Evolutionary conservation across 2,888 invertebrate species (phyloP), one percentile per base, ranked within the genome.

Genomic region (Furcula furcula): DNA sequence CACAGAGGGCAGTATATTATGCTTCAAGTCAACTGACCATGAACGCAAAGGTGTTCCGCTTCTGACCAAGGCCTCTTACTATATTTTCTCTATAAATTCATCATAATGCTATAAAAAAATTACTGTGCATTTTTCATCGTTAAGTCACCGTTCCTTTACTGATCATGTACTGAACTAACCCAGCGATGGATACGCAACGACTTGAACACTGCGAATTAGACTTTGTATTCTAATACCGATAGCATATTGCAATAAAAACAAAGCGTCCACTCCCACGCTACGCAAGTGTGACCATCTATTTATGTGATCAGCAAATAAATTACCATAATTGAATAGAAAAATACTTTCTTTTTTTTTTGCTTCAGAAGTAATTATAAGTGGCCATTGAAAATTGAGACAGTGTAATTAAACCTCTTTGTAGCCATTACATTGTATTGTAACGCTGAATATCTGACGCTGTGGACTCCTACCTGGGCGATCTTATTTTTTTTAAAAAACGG

Each of bases 261-360:
- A 60, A 49, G 64, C 50, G 40, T 40, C 27, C 32, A 52, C 48
- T 71, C 71, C 62, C 76, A 76, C 75, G 74, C 60, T 46, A 69
- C 34, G 64, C 61, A 66, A 72, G 57, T 67, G 68, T 73, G 67
- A 71, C 74, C 55, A 71, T 73, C 70, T 51, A 43, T 41, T 34
- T 52, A 55, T 53, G 48, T 49, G 42, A 70, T 71, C 63, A 42
- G 28, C 9, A 29, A 38, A 43, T 46, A 31, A 36, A 40, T 25
- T 30, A 36, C n/a, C n/a, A n/a, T n/a, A n/a, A n/a, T n/a, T n/a
- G n/a, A n/a, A n/a, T n/a, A n/a, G n/a, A n/a, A n/a, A n/a, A n/a
- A n/a, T n/a, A n/a, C n/a, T n/a, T n/a, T n/a, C n/a, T n/a, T n/a
- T n/a, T n/a, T n/a, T n/a, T n/a, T n/a, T n/a, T n/a, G n/a, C n/a